Evolutionary conservation across 2,888 invertebrate genomes (phyloP).

Genomic region (Melanotus villosus): DNA sequence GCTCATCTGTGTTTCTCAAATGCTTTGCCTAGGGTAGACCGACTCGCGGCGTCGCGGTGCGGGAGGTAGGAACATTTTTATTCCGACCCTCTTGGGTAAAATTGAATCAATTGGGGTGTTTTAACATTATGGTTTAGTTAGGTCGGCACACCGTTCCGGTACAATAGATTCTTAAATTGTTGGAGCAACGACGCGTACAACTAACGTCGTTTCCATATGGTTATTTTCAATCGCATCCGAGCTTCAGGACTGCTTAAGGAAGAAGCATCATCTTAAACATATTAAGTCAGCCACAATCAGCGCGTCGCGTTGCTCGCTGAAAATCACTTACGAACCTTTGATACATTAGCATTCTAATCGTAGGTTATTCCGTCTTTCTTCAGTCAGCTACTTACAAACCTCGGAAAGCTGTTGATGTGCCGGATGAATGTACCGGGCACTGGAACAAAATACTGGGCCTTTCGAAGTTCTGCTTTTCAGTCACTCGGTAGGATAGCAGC

Average conservation of each 20-base stretch:
- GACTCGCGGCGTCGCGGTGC: conserved; percentile 50
- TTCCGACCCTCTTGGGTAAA: conserved; percentile 64
- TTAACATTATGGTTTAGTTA: conserved; percentile 61
- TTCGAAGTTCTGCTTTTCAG: conserved; percentile 42
- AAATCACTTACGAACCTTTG: conserved; percentile 60
- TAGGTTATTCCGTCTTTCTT: conserved; percentile 53
- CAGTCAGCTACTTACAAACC: conserved; percentile 38
- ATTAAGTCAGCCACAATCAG: conserved; percentile 45
- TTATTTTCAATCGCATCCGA: conserved; percentile 45
- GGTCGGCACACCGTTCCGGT: conserved; percentile 52
- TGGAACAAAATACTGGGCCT: conserved; percentile 31
- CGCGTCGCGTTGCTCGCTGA: conserved; percentile 51
- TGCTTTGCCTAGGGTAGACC: conserved; percentile 63
- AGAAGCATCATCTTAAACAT: conserved; percentile 50
- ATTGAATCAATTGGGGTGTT: conserved; percentile 66
- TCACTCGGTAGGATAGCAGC: conserved; percentile 47
- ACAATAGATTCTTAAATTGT: conserved; percentile 50
- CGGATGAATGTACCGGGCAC: conserved; percentile 18
- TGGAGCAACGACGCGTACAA: conserved; percentile 31
- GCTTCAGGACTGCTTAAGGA: conserved; percentile 51
- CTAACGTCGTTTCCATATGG: conserved; percentile 49
- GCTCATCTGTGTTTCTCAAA: conserved; percentile 67
- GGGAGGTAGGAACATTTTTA: conserved; percentile 62
- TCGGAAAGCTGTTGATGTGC: conserved; percentile 3
- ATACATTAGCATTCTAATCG: conserved; percentile 60